A percentile compares a stretch with the other conserved stretches of the same genome.
These are phyloP conservation scores for Penaeus monodon DNA, from an alignment of 2,888 invertebrate genomes.

Conservation along the genomic window DNA sequence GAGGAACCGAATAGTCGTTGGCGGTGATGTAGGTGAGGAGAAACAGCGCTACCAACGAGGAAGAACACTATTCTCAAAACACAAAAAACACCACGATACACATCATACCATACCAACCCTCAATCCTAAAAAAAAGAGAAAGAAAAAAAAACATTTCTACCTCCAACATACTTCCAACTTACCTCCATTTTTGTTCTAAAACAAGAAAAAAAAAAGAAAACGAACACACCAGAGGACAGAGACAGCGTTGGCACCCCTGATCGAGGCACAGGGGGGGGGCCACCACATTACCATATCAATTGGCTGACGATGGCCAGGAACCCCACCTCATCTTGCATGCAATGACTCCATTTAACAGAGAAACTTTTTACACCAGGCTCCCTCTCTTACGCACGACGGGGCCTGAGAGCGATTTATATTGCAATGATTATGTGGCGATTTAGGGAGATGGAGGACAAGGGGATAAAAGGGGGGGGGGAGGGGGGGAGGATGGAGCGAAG, in stretches of 20 bases:
- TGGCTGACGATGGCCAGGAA: slow-evolving; percentile 5
- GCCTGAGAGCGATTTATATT: neutral
- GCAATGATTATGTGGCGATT: neutral
- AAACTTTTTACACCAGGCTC: slow-evolving; percentile 17
- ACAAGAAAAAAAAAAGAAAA: neutral
- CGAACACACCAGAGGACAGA: neutral
- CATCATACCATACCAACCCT: too few relatives aligned
- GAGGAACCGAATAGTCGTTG: too few relatives aligned
- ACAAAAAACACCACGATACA: too few relatives aligned
- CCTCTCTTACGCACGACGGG: slow-evolving; percentile 4
- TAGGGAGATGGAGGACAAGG: neutral
- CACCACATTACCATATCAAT: slow-evolving; percentile 34
- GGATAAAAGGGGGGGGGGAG: neutral
- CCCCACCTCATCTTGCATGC: slow-evolving; percentile 29
- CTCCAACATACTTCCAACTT: too few relatives aligned
- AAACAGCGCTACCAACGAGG: too few relatives aligned
- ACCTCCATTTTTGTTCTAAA: too few relatives aligned
- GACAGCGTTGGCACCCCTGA: neutral
- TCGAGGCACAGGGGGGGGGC: neutral
- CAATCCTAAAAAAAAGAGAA: neutral
- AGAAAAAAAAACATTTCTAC: neutral
- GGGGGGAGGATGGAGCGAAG: neutral
- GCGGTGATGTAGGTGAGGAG: too few relatives aligned
- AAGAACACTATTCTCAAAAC: too few relatives aligned
- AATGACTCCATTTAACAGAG: slow-evolving; percentile 35